Conservation (phyloP, 2,113 vertebrate genomes). For the Entelurus aequoreus region DNA sequence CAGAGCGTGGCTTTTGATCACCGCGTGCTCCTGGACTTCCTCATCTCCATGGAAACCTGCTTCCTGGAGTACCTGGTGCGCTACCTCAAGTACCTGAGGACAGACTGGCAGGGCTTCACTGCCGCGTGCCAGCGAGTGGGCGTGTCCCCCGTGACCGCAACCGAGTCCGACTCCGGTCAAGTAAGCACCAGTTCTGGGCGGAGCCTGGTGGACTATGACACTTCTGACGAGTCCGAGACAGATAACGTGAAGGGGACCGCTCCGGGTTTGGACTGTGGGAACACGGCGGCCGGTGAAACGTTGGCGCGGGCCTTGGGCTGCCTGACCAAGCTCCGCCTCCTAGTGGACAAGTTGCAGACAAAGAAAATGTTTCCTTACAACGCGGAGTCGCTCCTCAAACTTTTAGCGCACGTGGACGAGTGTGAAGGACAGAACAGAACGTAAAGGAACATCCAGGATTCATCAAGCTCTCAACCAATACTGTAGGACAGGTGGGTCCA, state of each 20-base stretch:
- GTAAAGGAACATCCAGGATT: too few relatives aligned
- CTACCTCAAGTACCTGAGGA: conserved; percentile 81
- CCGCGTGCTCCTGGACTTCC: conserved; percentile 86
- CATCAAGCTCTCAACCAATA: too few relatives aligned
- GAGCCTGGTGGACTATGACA: conserved; percentile 81
- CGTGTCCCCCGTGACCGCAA: neutral
- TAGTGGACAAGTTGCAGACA: conserved; percentile 76
- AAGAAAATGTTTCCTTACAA: conserved; percentile 90
- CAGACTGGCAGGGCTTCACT: conserved; percentile 74
- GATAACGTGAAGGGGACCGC: conserved; percentile 46
- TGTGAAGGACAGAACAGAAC: too few relatives aligned
- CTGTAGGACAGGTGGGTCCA: too few relatives aligned
- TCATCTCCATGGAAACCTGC: conserved; percentile 93
- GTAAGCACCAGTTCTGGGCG: neutral
- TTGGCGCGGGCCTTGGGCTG: conserved; percentile 61
- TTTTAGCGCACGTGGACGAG: conserved; percentile 60
- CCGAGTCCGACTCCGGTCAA: neutral
- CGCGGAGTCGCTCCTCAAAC: conserved; percentile 79
- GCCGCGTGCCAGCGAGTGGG: conserved; percentile 57
- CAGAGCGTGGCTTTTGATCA: conserved; percentile 81
- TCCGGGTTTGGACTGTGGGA: neutral
- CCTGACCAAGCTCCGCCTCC: conserved; percentile 72
- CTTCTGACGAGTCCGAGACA: conserved; percentile 81
- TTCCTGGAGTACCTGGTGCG: conserved; percentile 90
- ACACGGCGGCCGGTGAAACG: neutral